Evolutionary conservation across 2,113 vertebrate species (phyloP).

Genomic region (Balaenoptera acutorostrata): DNA sequence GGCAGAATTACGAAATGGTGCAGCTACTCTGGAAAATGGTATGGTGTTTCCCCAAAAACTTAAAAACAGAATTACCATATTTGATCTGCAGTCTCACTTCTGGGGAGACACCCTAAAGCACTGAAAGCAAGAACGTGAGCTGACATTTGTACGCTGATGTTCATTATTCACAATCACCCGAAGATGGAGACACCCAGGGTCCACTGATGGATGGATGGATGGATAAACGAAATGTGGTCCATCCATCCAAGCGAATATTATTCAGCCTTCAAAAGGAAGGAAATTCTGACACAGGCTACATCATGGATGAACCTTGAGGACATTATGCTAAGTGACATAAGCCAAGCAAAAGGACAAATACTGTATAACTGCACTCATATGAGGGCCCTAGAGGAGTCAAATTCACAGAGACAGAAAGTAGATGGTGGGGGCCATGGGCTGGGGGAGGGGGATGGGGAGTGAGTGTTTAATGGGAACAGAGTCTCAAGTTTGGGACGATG

Average conservation of each 20-base stretch:
- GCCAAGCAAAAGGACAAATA: not conserved
- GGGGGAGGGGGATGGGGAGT: fast-evolving
- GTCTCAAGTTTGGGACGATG: fast-evolving
- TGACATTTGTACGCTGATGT: fast-evolving
- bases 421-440: no score
- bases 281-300: fast-evolving
- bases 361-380: fast-evolving
- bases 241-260: fast-evolving
- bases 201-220: fast-evolving
- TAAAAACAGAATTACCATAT: fast-evolving
- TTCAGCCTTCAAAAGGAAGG: not conserved
- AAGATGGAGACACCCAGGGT: fast-evolving
- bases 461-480: fast-evolving
- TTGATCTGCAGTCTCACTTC: fast-evolving
- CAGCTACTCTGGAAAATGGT: not conserved
- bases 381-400: not conserved
- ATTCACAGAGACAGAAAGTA: fast-evolving
- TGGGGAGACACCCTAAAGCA: fast-evolving
- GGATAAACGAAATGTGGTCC: fast-evolving
- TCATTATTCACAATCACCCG: fast-evolving
- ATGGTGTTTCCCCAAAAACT: fast-evolving
- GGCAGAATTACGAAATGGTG: fast-evolving
- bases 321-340: fast-evolving
- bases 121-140: not conserved
- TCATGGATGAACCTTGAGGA: fast-evolving